Base-by-base conservation (phyloP, 2,888 invertebrate species). In the Rapana venosa region DNA sequence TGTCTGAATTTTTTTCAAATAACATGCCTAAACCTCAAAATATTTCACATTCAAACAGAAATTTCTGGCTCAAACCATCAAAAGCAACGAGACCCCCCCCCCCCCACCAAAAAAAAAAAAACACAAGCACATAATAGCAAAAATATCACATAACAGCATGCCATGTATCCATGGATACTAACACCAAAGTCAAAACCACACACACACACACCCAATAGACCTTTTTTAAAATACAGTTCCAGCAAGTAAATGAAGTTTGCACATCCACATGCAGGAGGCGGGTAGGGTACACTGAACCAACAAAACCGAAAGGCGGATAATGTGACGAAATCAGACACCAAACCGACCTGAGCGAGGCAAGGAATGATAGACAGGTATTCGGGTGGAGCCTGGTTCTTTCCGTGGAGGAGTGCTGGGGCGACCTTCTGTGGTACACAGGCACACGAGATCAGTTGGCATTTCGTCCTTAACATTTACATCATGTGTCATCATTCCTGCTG, bases 321-420 rank as follows among this genome's bases (percentile, higher is more conserved):
- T n/a, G n/a, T 47, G 47, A 47, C 47, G 47, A 47, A 74, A 8
- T 77, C 5, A 30, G 15, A 66, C 66, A 66, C 66, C 66, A 66
- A 61, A 89, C 85, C 70, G n/a, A 86, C 86, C 86, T 87, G 87
- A 86, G 74, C 85, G 85, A 8, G 58, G 35, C 91, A 87, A 90
- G 56, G 90, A 87, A 87, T 91, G 90, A 70, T 91, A 90, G 17
- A 92, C 91, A 61, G 91, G 91, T 74, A 91, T 92, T 74, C 90
- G 84, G 32, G 91, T 77, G 13, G 88, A 90, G 47, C 85, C 85
- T 30, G 86, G 84, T 32, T 91, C 91, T 83, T 89, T 90, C 79
- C 89, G 88, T 15, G 91, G 90, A 22, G 91, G 91, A 47, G 91
- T 92, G 84, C 91, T 92, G n/a, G 91, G 91, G 30, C 91, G 90